Evolutionary conservation across 92 coral and sea anemone genomes (phyloP), one percentile per base, ranked within the genome.

Genomic region (Siderastrea siderea): DNA sequence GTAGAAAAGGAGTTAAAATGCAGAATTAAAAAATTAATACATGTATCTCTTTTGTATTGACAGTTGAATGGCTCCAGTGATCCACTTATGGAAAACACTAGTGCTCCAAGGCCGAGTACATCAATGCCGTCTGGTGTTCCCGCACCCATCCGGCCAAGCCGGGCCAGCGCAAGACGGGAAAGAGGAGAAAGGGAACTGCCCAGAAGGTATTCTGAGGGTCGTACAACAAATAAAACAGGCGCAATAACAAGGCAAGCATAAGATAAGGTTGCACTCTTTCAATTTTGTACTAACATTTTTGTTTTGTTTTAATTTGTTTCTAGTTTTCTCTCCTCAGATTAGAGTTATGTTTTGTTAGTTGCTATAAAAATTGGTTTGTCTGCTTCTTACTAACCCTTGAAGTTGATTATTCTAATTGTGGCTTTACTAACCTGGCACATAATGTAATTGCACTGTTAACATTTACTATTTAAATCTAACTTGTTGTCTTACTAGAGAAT

Each of bases 191-290:
- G 98, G 84, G 96, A 94, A 61, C 86, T 96, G 15, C 96, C 97
- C 13, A 91, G 99, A 86, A 90, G 99, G 88, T 93, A 97, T 87
- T 94, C 98, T 19, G 96, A 97, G 45, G 98, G 99, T 14, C 87
- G 70, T n/a, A 60, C 71, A 8, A 61, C 79, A 46, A 50, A 74
- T 71, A 71, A 73, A 71, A 54, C 85, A 68, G 54, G 65, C 64
- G 67, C 15, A 44, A 47, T 81, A 44, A 68, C 52, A 59, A 81
- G 86, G 86, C 86, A 81, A 81, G 86, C 86, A 57, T 81, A 44
- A 46, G 38, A 68, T 12, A 55, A 55, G 86, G 67, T 68, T 55
- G 86, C 77, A 68, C 77, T n/a, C 44, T 80, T 68, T 52, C 15
- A 57, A 55, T 69, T 68, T 81, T 81, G 59, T 68, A 68, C 61